These are phyloP conservation scores for Cryptotermes secundus DNA, from an alignment of 1,140 invertebrate genomes.

Conservation along the genomic window DNA sequence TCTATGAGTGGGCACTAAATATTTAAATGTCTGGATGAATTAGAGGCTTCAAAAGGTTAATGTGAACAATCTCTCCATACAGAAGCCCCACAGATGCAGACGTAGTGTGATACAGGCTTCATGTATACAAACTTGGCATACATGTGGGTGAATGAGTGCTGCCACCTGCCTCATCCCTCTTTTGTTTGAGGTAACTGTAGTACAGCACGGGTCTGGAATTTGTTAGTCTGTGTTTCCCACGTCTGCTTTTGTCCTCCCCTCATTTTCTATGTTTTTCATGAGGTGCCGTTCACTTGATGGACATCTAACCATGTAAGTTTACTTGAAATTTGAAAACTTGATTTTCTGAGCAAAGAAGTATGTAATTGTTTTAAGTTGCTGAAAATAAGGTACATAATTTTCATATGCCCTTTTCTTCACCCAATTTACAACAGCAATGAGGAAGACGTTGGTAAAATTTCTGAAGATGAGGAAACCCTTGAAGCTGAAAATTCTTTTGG, in stretches of 20 bases:
- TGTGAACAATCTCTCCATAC: neutral
- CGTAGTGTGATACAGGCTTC: neutral
- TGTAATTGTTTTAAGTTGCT: neutral
- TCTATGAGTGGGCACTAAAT: too few relatives aligned
- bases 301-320: neutral
- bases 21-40: too few relatives aligned
- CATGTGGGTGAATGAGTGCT: slow-evolving; percentile 20
- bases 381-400: neutral
- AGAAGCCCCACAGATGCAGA: neutral
- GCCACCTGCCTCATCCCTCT: neutral
- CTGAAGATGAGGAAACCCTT: slow-evolving; percentile 47
- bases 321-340: neutral
- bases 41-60: too few relatives aligned
- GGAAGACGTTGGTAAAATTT: slow-evolving; percentile 48
- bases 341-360: neutral
- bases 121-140: neutral
- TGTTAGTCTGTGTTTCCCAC: slow-evolving; percentile 4
- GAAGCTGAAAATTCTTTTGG: slow-evolving; percentile 40
- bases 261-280: neutral
- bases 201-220: slow-evolving; percentile 6
- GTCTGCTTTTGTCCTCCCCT: neutral
- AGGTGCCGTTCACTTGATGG: neutral
- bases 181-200: neutral
- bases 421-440: slow-evolving; percentile 43
- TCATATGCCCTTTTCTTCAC: neutral